Percentiles rank a stretch among this genome's conserved stretches.
phyloP scores from a whole-genome alignment of 2,797 vertebrate genomes.

The Zenarchopterus dispar region DNA sequence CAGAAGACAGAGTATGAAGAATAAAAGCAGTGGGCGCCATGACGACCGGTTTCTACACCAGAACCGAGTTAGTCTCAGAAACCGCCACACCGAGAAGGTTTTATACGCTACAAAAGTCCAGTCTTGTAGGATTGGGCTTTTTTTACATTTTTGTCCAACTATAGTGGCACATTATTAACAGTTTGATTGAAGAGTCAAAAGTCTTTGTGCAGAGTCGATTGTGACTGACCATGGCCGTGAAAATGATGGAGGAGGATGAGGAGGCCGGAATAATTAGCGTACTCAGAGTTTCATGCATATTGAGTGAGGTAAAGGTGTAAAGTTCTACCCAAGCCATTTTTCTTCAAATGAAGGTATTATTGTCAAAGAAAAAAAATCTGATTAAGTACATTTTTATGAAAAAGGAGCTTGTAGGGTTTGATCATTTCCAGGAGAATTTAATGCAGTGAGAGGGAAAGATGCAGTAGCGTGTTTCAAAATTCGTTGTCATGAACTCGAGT shows the following conservation, averaged over 20 bases:
- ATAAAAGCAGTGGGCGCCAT: too few relatives aligned
- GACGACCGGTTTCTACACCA: too few relatives aligned
- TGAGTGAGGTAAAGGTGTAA: constrained; percentile 12
- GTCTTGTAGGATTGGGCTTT: not conserved
- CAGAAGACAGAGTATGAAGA: too few relatives aligned
- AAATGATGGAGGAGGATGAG: constrained; percentile 5
- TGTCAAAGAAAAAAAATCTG: not conserved
- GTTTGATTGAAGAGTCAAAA: constrained; percentile 16
- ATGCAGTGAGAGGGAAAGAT: not conserved
- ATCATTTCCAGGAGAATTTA: not conserved
- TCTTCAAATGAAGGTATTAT: constrained; percentile 1
- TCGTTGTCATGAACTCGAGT: too few relatives aligned
- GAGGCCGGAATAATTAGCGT: constrained; percentile 12
- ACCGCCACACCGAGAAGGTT: too few relatives aligned
- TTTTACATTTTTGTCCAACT: constrained; percentile 1
- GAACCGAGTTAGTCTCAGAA: too few relatives aligned
- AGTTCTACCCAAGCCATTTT: not conserved
- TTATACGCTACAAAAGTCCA: too few relatives aligned
- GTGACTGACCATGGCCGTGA: not conserved
- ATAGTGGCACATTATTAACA: constrained; percentile 1
- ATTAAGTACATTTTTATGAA: too few relatives aligned
- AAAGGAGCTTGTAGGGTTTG: not conserved
- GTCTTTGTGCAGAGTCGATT: constrained; percentile 4
- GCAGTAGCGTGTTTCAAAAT: too few relatives aligned
- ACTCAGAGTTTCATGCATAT: constrained; percentile 11